Percentiles rank a stretch among this genome's conserved stretches.
These are phyloP conservation scores for Dendrophyllia cribrosa DNA, from an alignment of 64 coral and sea anemone species.

Conservation along the genomic window DNA sequence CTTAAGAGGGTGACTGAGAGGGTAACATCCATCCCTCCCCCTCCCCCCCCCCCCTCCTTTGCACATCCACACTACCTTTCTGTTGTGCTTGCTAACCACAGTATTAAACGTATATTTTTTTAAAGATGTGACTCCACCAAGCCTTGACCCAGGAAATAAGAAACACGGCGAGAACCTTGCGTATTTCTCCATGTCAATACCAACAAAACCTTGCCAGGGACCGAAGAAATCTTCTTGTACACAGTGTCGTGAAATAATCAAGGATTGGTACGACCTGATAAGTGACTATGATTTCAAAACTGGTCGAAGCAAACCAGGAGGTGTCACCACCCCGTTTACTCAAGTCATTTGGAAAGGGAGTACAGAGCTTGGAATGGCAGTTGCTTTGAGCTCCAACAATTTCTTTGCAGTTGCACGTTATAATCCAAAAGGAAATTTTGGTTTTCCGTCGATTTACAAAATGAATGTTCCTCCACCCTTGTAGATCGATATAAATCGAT, in stretches of 20 bases:
- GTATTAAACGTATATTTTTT: too few relatives aligned
- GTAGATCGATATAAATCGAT: too few relatives aligned
- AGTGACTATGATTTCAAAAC: constrained; percentile 56
- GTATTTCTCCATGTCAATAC: neutral
- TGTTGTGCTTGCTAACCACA: too few relatives aligned
- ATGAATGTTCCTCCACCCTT: constrained; percentile 19
- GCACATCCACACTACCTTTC: too few relatives aligned
- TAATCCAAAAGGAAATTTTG: constrained; percentile 18
- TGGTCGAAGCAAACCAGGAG: constrained; percentile 39
- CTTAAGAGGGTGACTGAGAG: too few relatives aligned
- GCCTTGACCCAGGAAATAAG: too few relatives aligned
- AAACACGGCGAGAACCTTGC: constrained; percentile 69
- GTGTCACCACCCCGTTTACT: constrained; percentile 69
- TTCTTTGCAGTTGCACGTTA: constrained; percentile 59
- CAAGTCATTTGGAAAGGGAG: constrained; percentile 58
- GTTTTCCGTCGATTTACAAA: neutral
- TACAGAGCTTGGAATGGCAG: constrained; percentile 58
- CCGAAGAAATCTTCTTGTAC: constrained; percentile 41
- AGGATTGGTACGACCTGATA: constrained; percentile 77
- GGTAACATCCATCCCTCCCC: too few relatives aligned
- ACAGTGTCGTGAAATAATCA: constrained; percentile 77
- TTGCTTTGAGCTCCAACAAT: constrained; percentile 16
- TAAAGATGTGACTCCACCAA: too few relatives aligned
- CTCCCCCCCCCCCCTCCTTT: too few relatives aligned
- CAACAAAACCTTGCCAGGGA: constrained; percentile 51